Evolutionary conservation across 2,113 vertebrate species (phyloP).

Genomic region (Menidia beryllina): DNA sequence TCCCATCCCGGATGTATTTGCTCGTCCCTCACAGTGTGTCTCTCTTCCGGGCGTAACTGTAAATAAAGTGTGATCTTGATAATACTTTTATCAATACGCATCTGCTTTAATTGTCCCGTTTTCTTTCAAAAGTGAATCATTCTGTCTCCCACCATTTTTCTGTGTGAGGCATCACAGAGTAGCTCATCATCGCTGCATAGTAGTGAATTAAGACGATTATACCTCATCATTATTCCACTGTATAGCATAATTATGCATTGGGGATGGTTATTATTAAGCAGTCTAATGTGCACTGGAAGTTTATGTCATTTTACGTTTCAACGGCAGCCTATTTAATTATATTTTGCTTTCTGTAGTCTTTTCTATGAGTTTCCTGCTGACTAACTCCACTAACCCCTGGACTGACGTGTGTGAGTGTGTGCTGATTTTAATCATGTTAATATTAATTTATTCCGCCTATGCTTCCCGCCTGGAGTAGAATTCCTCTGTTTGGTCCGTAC

Average conservation of each 20-base stretch:
- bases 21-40: not conserved
- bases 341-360: constrained; percentile 10
- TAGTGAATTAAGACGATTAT: not conserved
- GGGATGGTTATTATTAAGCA: not conserved
- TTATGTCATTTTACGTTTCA: not conserved
- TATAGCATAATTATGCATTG: not conserved
- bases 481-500: constrained; percentile 99
- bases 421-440: constrained; percentile 90
- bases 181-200: constrained; percentile 6
- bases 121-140: constrained; percentile 51
- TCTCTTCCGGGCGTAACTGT: constrained; percentile 2
- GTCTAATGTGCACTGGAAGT: not conserved
- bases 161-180: constrained; percentile 19
- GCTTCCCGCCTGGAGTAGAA: constrained; percentile 98
- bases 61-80: constrained; percentile 19
- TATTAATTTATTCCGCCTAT: constrained; percentile 97
- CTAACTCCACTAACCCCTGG: constrained; percentile 76
- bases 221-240: not conserved
- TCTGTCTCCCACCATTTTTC: constrained; percentile 25
- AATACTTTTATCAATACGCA: constrained; percentile 18
- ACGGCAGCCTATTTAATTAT: not conserved
- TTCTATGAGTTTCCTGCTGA: constrained; percentile 35
- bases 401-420: constrained; percentile 78
- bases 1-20: constrained; percentile 7
- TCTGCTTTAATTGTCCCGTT: constrained; percentile 25